phyloP scores from a whole-genome alignment of 2,888 invertebrate species.

The Eilema caniola region DNA sequence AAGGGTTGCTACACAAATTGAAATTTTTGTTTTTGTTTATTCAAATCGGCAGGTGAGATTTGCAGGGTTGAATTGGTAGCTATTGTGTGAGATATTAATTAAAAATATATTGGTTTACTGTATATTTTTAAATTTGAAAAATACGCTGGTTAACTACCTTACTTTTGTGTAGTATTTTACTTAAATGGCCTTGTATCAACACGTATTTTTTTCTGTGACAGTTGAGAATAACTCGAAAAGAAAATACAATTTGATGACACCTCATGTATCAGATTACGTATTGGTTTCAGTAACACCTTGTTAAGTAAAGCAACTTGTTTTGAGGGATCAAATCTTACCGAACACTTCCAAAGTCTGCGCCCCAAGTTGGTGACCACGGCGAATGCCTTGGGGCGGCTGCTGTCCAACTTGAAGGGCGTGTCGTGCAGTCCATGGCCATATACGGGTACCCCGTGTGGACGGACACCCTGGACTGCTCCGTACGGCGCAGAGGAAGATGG shows the following conservation, averaged over 20 bases:
- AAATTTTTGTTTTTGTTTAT: constrained; percentile 79
- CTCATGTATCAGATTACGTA: neutral
- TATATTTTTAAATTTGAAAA: neutral
- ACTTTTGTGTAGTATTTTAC: neutral
- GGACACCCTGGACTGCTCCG: too few species aligned
- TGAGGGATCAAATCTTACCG: too few species aligned
- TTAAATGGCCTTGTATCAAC: neutral
- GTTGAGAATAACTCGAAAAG: neutral
- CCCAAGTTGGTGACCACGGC: too few species aligned
- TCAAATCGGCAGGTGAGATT: constrained; percentile 69
- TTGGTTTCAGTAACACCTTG: neutral
- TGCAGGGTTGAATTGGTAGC: constrained; percentile 45
- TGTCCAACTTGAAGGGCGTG: too few species aligned
- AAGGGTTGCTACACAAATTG: constrained; percentile 72
- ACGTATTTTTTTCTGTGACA: too few species aligned
- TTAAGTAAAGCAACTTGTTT: too few species aligned
- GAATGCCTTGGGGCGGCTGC: too few species aligned
- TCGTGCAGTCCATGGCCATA: too few species aligned
- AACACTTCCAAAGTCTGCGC: too few species aligned
- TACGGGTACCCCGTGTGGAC: too few species aligned
- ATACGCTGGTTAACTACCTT: neutral
- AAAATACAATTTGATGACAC: neutral
- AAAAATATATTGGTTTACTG: constrained; percentile 27
- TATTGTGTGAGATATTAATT: constrained; percentile 35
- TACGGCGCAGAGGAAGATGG: too few species aligned